phyloP scores from a whole-genome alignment of 2,797 vertebrate genomes.

The Enteromius trimaculatus region DNA sequence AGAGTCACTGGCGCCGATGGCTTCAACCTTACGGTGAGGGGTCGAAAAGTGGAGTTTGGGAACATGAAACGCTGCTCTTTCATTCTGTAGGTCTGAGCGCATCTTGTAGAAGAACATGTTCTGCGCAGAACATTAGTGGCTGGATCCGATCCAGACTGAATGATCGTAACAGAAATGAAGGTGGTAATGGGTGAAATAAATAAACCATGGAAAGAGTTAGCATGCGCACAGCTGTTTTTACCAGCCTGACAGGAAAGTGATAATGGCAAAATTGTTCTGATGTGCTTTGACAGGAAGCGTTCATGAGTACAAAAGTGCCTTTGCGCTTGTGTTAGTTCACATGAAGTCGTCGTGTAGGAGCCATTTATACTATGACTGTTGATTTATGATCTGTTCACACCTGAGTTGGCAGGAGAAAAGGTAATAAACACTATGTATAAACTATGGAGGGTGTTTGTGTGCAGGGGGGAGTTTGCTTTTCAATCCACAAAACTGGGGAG shows the following conservation, averaged over 20 bases:
- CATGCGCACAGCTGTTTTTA: constrained; percentile 4
- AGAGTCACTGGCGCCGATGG: neutral
- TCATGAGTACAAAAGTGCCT: neutral
- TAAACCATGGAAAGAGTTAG: neutral
- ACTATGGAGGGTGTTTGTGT: neutral
- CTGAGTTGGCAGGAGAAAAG: neutral
- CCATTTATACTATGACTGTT: neutral
- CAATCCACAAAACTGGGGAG: neutral
- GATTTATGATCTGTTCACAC: constrained; percentile 6
- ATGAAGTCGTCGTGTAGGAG: no score
- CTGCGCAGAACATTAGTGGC: neutral
- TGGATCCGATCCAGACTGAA: neutral
- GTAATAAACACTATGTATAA: neutral
- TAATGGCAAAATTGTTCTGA: neutral
- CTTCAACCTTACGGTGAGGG: constrained; percentile 23
- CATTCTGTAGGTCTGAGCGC: neutral
- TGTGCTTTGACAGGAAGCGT: neutral
- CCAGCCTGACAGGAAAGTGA: neutral
- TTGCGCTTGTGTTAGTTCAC: neutral
- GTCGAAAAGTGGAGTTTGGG: constrained; percentile 11
- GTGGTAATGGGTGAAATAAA: constrained; percentile 29
- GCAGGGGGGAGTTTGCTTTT: neutral
- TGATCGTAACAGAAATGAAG: neutral
- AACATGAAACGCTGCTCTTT: constrained; percentile 3
- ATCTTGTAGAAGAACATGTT: neutral